Evolutionary conservation across 2,797 vertebrate genomes (phyloP), one percentile per base, ranked within the genome.

Genomic region (Myotis myotis): DNA sequence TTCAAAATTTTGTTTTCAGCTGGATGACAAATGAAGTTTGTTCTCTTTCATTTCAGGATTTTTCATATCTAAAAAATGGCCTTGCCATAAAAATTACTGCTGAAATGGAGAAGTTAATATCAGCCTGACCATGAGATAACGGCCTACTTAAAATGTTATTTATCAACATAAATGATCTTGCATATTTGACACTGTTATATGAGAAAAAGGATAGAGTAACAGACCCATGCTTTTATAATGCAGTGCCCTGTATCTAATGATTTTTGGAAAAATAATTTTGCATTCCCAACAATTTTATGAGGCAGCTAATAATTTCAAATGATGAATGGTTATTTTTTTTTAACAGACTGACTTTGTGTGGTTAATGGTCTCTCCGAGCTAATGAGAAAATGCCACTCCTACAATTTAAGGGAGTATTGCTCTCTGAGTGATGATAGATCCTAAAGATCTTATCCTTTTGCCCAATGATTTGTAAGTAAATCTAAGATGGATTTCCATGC

Each of bases 131-230:
- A 80, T 94, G 86, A 91, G 95, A 98, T 94, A 97, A 97, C 97
- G 96, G 95, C 85, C 96, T 96, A 95, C 94, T 98, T 98, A 51
- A 95, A 98, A 98, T 89, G 84, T 97, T 98, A 97, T 98, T 98
- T 98, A 97, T 98, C 98, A 97, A 97, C 66, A 95, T 96, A 98
- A 98, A 96, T 95, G 96, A 96, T 96, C 95, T 97, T 97, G 83
- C 53, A 94, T 97, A 97, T 97, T 89, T 0, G 33, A 97, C 93
- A 97, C 57, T 84, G 96, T 98, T 97, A 97, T 97, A 97, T 97
- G 91, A 95, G 96, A 94, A 97, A 97, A 96, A 96, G 97, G 92
- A 96, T 96, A 71, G 95, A 97, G 85, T 97, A 97, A 97, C 92
- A 97, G 97, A 93, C 75, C 85, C 19, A 85, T 85, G 95, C 74